phyloP scores from a whole-genome alignment of 2,797 vertebrate genomes.

The Eulemur coronatus region DNA sequence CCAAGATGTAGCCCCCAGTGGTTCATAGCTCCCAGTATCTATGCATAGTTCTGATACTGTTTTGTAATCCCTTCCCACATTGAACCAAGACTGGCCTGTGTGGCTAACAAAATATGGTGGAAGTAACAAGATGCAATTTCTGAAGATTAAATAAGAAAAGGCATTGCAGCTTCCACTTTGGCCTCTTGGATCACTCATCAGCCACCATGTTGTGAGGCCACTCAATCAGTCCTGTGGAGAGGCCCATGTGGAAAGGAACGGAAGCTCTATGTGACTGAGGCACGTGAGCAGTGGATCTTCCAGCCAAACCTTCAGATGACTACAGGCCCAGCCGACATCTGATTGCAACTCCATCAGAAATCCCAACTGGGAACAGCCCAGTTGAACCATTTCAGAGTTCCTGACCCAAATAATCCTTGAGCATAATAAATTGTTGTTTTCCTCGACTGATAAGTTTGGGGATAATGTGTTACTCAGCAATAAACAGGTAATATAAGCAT shows the following conservation, averaged over 20 bases:
- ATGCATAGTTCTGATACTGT: no score
- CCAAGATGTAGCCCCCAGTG: background rate
- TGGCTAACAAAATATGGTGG: background rate
- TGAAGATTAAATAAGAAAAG: background rate
- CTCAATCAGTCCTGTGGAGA: background rate
- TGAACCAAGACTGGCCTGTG: background rate
- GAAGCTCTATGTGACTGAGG: background rate
- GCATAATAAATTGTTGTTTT: background rate
- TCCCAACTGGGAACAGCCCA: background rate
- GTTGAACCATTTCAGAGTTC: background rate
- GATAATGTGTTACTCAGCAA: background rate
- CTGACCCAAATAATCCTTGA: background rate
- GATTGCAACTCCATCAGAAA: background rate
- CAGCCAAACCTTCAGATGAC: background rate
- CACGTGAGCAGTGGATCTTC: background rate
- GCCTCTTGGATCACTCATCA: background rate
- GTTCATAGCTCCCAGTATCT: accelerated
- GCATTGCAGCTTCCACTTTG: background rate
- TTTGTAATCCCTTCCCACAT: background rate
- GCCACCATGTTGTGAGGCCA: background rate
- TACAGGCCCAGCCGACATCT: no score
- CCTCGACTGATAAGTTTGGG: background rate
- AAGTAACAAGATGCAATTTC: background rate
- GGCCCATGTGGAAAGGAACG: background rate
- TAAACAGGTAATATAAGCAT: background rate